Percentiles rank a stretch among this genome's conserved stretches.
Evolutionary conservation across 2,113 vertebrate species (phyloP).

Genomic region (Oncorhynchus nerka): DNA sequence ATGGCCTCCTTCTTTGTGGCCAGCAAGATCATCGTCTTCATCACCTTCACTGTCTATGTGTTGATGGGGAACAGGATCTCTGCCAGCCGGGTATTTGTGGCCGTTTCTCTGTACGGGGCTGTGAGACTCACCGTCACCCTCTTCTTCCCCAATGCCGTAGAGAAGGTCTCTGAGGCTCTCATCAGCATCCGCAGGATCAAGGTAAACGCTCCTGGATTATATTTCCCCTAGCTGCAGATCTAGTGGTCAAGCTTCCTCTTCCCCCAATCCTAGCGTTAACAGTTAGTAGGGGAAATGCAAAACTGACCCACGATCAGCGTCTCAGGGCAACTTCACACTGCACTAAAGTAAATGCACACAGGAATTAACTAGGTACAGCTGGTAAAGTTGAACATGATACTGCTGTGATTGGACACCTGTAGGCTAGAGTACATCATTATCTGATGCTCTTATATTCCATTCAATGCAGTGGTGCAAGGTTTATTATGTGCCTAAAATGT

Average conservation of each 20-base stretch:
- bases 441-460: background rate
- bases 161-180: constrained; percentile 83
- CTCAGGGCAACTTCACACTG: background rate
- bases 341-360: background rate
- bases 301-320: too few species aligned
- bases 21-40: constrained; percentile 90
- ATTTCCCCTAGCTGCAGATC: too few species aligned
- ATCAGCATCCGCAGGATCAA: constrained; percentile 91
- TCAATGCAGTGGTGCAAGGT: background rate
- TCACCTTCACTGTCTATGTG: constrained; percentile 86
- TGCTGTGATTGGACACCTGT: background rate
- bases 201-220: constrained; percentile 62
- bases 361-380: too few species aligned
- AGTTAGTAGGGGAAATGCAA: too few species aligned
- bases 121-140: constrained; percentile 90
- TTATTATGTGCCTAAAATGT: background rate
- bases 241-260: too few species aligned
- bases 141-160: constrained; percentile 90
- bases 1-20: constrained; percentile 91
- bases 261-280: too few species aligned
- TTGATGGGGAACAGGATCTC: constrained; percentile 82
- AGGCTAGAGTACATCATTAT: too few species aligned
- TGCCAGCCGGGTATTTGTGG: constrained; percentile 87
- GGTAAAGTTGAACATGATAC: background rate
- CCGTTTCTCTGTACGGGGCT: constrained; percentile 82